A percentile compares a stretch with the other conserved stretches of the same genome.
phyloP scores from a whole-genome alignment of 2,888 invertebrate genomes.

The Notodonta ziczac region DNA sequence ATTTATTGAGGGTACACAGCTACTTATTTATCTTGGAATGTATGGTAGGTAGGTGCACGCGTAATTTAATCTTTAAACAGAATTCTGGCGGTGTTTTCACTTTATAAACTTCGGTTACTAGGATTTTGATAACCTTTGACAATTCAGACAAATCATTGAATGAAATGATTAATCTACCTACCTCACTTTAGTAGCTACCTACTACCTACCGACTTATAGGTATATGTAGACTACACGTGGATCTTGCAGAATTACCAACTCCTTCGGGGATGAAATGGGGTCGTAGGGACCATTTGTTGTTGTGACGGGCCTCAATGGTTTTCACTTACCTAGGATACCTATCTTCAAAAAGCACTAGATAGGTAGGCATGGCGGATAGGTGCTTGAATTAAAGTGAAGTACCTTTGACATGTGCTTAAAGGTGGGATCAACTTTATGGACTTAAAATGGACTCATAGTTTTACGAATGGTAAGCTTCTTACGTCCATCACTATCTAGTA shows the following conservation, averaged over 20 bases:
- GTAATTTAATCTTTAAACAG: background rate
- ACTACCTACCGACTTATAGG: background rate
- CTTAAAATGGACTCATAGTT: constrained; percentile 9
- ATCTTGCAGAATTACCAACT: too few relatives aligned
- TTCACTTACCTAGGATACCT: too few relatives aligned
- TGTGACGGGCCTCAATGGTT: too few relatives aligned
- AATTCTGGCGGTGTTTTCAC: background rate
- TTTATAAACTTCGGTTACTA: background rate
- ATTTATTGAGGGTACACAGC: too few relatives aligned
- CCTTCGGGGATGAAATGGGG: too few relatives aligned
- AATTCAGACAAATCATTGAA: constrained; percentile 21
- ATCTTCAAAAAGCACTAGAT: too few relatives aligned
- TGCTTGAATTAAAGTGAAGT: too few relatives aligned
- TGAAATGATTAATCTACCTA: constrained; percentile 13
- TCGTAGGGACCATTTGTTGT: too few relatives aligned
- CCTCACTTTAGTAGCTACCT: background rate
- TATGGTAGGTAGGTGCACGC: background rate
- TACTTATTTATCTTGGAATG: too few relatives aligned
- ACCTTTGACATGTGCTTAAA: too few relatives aligned
- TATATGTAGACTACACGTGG: background rate
- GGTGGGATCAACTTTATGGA: too few relatives aligned
- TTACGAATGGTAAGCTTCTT: constrained; percentile 15
- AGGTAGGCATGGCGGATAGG: too few relatives aligned
- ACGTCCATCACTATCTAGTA: constrained; percentile 18
- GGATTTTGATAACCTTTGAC: background rate